Conservation (phyloP, 2,113 vertebrate genomes). For the Nibea albiflora region DNA sequence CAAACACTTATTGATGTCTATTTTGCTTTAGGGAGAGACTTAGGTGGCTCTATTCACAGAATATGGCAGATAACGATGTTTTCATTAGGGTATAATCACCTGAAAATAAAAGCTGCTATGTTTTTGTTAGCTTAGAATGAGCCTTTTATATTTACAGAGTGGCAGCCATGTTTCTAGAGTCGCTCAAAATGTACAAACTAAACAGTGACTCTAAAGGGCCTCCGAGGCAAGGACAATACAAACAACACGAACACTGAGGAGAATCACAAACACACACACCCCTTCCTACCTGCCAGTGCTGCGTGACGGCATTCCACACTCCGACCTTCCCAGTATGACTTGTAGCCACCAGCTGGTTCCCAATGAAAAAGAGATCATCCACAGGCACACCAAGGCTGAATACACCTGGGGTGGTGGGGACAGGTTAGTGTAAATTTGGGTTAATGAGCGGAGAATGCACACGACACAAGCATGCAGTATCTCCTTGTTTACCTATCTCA, state of each 20-base stretch:
- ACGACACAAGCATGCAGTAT: too few relatives aligned
- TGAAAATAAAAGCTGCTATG: too few relatives aligned
- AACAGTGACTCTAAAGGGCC: too few relatives aligned
- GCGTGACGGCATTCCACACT: constrained; percentile 98
- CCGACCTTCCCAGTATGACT: constrained; percentile 98
- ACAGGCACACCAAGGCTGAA: constrained; percentile 98
- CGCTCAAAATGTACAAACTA: too few relatives aligned
- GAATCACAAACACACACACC: background rate
- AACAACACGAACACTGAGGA: background rate
- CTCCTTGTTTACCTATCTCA: constrained; percentile 89
- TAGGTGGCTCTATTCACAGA: too few relatives aligned
- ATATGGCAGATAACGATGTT: too few relatives aligned
- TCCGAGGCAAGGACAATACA: too few relatives aligned
- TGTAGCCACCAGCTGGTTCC: constrained; percentile 96
- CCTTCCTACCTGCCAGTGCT: constrained; percentile 94
- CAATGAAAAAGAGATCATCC: constrained; percentile 97
- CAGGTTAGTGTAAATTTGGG: background rate
- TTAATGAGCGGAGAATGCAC: background rate
- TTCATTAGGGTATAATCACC: too few relatives aligned
- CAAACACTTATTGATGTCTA: background rate
- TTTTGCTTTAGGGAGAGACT: too few relatives aligned
- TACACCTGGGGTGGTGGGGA: constrained; percentile 83
- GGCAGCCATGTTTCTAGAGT: too few relatives aligned
- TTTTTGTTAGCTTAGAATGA: too few relatives aligned
- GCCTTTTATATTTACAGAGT: too few relatives aligned